Conservation (phyloP, 1,140 invertebrate genomes). For the Philotrypesis tridentata region DNA sequence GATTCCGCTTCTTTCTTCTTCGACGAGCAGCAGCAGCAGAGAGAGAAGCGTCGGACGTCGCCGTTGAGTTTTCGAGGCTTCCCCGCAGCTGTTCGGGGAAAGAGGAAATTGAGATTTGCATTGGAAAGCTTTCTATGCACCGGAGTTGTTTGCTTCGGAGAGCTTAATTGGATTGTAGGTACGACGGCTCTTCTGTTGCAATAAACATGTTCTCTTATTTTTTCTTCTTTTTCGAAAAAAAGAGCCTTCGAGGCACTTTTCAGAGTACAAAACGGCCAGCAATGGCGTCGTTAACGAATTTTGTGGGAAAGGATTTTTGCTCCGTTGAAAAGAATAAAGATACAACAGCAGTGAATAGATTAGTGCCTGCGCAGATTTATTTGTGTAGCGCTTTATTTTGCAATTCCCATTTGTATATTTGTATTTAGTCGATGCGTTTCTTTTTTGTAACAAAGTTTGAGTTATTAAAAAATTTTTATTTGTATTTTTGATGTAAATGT, state of each 20-base stretch:
- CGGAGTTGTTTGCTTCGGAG: background rate
- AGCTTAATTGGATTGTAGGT: background rate
- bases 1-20: conserved; percentile 10
- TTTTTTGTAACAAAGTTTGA: no score
- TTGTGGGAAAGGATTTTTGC: no score
- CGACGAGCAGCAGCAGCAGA: background rate
- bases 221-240: background rate
- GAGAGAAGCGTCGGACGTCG: background rate
- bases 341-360: no score
- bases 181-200: background rate
- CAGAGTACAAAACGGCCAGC: no score
- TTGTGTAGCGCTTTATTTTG: no score
- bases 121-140: background rate
- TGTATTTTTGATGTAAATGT: no score
- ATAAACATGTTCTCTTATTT: background rate
- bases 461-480: no score
- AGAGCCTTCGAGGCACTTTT: background rate
- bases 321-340: no score
- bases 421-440: no score
- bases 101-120: conserved; percentile 10
- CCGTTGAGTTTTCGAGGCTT: conserved; percentile 10
- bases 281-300: background rate
- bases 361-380: no score
- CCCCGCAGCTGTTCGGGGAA: background rate
- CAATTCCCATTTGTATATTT: no score